Conservation (phyloP, 2,888 invertebrate species). For the Chymomyza amoena region DNA sequence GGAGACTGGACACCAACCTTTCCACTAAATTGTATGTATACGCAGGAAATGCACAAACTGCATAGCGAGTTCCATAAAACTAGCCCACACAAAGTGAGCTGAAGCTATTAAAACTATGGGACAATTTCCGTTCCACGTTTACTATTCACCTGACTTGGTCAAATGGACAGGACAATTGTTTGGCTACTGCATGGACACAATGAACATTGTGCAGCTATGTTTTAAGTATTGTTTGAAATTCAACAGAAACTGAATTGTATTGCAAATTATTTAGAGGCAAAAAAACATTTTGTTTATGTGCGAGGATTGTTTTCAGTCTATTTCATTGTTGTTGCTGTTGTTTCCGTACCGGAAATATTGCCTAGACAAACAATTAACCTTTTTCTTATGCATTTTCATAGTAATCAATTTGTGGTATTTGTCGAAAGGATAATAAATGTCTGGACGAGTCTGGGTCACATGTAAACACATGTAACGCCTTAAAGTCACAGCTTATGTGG, state of each 20-base stretch:
- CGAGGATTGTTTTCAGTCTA: slow-evolving; percentile 25
- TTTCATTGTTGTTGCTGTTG: slow-evolving; percentile 28
- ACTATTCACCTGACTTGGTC: slow-evolving; percentile 26
- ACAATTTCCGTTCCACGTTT: slow-evolving; percentile 31
- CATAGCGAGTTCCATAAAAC: neutral
- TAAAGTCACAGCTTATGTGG: slow-evolving; percentile 27
- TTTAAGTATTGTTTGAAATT: slow-evolving; percentile 36
- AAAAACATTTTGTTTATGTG: neutral
- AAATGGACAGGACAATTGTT: slow-evolving; percentile 20
- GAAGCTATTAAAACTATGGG: neutral
- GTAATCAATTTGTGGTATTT: slow-evolving; percentile 38
- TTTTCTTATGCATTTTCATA: slow-evolving; percentile 15
- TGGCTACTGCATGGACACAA: slow-evolving; percentile 20
- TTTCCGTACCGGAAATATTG: slow-evolving; percentile 44
- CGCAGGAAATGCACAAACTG: neutral
- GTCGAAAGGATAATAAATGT: slow-evolving; percentile 43
- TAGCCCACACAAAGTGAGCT: neutral
- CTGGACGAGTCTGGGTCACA: slow-evolving; percentile 18
- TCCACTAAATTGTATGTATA: neutral
- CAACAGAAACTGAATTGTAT: slow-evolving; percentile 53
- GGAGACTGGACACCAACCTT: neutral
- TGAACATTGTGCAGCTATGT: slow-evolving; percentile 34
- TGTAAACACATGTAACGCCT: slow-evolving; percentile 59
- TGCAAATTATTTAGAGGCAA: slow-evolving; percentile 43
- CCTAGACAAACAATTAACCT: slow-evolving; percentile 45